Evolutionary conservation across 2,797 vertebrate species (phyloP).

Genomic region (Capromys pilorides): DNA sequence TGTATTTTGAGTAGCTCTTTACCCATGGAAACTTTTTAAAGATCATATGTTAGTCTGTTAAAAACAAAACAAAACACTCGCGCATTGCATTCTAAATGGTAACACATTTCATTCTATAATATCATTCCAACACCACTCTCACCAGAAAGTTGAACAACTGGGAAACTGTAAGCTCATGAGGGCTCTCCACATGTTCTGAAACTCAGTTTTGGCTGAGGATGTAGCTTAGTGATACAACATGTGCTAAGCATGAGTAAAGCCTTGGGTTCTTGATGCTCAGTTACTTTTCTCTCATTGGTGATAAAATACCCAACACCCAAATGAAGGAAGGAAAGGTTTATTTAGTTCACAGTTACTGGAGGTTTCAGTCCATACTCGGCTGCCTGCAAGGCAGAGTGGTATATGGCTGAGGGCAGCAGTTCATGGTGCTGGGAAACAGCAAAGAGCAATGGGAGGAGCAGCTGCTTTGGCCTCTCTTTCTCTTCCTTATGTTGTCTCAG

Average conservation of each 20-base stretch:
- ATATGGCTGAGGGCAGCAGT: too few relatives aligned
- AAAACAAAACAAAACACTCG: background rate
- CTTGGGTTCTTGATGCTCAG: background rate
- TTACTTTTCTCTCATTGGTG: too few relatives aligned
- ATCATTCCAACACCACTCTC: background rate
- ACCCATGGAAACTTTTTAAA: background rate
- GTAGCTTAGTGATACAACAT: background rate
- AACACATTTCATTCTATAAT: background rate
- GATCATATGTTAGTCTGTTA: constrained; percentile 5
- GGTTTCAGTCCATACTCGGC: too few relatives aligned
- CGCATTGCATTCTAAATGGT: background rate
- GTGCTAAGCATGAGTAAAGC: background rate
- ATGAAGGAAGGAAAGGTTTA: too few relatives aligned
- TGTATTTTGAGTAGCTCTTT: constrained; percentile 51
- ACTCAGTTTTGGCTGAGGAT: background rate
- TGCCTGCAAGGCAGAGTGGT: too few relatives aligned
- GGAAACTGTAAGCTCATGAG: background rate
- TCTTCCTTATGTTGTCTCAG: too few relatives aligned
- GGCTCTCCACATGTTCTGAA: background rate
- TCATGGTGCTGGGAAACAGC: too few relatives aligned
- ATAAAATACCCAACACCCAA: too few relatives aligned
- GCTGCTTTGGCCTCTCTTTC: too few relatives aligned
- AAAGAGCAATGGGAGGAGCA: too few relatives aligned
- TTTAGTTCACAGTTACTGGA: too few relatives aligned
- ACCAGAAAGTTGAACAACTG: background rate